Evolutionary conservation across 2,888 invertebrate species (phyloP), one percentile per base, ranked within the genome.

Genomic region (Lithophane socia): DNA sequence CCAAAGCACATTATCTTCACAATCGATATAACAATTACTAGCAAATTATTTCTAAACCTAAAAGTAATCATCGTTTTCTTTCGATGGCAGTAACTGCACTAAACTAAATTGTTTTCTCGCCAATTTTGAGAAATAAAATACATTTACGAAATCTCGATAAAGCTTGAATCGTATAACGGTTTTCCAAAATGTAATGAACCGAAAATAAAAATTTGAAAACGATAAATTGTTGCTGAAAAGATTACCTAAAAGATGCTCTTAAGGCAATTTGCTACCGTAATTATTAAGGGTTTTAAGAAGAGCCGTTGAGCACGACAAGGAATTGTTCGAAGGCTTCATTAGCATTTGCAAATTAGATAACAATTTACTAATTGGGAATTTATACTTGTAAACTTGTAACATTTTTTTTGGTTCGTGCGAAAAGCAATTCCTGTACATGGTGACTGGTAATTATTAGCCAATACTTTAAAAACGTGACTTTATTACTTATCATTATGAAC

Each of bases 291-390:
- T 24, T 61, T 64, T 42, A 56, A 29, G 42, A 54, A 37, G 74
- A 29, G 8, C 47, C n/a, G 2, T 42, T 54, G 4, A 13, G 24
- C 18, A 24, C 3, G 49, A 5, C 13, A 10, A n/a, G 52, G 37
- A 13, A 42, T 65, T 52, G 7, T 42, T 73, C 13, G 42, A 29
- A 16, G 5, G 5, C n/a, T 81, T 81, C 8, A 61, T 61, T 47
- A 24, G 21, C 24, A 63, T 72, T 68, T 24, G 42, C 0, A 13
- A 49, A 64, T 60, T 44, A 56, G 13, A 52, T 61, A 44, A 49
- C 16, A 42, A 18, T 70, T 18, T 47, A 63, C 13, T 63, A 3
- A 70, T 42, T 77, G 9, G 47, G 5, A 56, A 3, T 29, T 29
- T 29, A 7, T 8, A 58, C 58, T 24, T 58, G 7, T 16, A 24